Percentiles rank a stretch among this genome's conserved stretches.
Evolutionary conservation across 2,797 vertebrate genomes (phyloP).

Genomic region (Catamblyrhynchus diadema): DNA sequence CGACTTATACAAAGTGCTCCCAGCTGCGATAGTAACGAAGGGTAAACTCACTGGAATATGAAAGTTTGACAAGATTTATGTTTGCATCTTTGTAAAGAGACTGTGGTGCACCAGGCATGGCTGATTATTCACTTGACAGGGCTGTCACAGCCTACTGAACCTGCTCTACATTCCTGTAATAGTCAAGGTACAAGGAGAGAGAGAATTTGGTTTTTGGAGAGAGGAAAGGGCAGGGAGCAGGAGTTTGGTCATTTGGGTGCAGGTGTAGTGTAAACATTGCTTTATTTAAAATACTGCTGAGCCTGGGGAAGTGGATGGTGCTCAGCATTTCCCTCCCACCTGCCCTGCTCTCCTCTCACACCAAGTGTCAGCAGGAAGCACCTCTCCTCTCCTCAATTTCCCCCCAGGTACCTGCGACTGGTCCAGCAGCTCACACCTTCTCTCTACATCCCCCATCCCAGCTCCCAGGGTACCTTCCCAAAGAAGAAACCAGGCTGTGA

Average conservation of each 20-base stretch:
- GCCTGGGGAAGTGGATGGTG: background rate
- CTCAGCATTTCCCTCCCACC: background rate
- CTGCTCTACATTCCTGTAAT: background rate
- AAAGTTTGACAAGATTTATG: slow-evolving; percentile 70
- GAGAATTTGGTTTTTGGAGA: background rate
- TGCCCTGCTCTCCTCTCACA: background rate
- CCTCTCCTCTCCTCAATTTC: background rate
- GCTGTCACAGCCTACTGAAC: slow-evolving; percentile 64
- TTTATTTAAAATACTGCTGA: background rate
- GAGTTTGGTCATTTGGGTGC: background rate
- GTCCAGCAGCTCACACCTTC: background rate
- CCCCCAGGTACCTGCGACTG: background rate
- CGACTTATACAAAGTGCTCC: slow-evolving; percentile 42
- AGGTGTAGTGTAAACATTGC: background rate
- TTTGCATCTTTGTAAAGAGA: slow-evolving; percentile 65
- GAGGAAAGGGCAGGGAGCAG: background rate
- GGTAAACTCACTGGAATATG: slow-evolving; percentile 62
- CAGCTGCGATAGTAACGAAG: slow-evolving; percentile 64
- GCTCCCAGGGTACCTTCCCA: background rate
- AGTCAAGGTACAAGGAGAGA: background rate
- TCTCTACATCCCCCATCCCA: background rate
- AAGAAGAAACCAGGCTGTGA: background rate
- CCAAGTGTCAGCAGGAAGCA: background rate
- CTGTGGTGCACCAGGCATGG: slow-evolving; percentile 53
- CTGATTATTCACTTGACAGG: slow-evolving; percentile 69